Conservation (phyloP, 2,888 invertebrate species). For the Bedellia somnulentella region DNA sequence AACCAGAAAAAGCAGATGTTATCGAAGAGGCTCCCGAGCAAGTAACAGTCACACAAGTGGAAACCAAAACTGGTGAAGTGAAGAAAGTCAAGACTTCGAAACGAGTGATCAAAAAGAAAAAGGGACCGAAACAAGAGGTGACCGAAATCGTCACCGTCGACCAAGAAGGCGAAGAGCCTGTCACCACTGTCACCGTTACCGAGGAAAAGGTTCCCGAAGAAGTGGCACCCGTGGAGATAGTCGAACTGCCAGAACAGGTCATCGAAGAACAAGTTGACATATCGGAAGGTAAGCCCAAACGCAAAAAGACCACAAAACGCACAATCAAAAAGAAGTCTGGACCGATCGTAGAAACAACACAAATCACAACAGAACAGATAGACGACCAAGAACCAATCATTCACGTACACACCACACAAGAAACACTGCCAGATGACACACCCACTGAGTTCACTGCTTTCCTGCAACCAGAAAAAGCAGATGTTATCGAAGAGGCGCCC, state of each 20-base stretch:
- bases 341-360: conserved; percentile 16
- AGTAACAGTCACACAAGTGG: conserved; percentile 5
- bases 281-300: conserved; percentile 22
- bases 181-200: conserved; percentile 15
- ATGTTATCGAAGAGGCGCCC: conserved; percentile 7
- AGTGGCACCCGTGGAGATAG: conserved; percentile 16
- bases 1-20: conserved; percentile 8
- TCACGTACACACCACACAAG: conserved; percentile 23
- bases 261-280: conserved; percentile 1
- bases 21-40: conserved; percentile 10
- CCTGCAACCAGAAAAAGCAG: conserved; percentile 1
- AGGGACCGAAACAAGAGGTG: conserved; percentile 22
- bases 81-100: conserved; percentile 6
- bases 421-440: conserved; percentile 16
- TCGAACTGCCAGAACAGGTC: conserved; percentile 17
- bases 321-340: conserved; percentile 26
- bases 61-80: conserved; percentile 6
- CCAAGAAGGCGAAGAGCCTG: conserved; percentile 28
- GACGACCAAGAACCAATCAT: conserved; percentile 34
- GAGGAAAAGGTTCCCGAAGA: conserved; percentile 5
- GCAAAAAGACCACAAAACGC: conserved; percentile 27
- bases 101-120: conserved; percentile 19
- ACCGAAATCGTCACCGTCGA: conserved; percentile 32
- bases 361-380: conserved; percentile 30
- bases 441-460: conserved; percentile 7